phyloP scores from a whole-genome alignment of 2,113 vertebrate genomes.

The Cygnus buccinator region DNA sequence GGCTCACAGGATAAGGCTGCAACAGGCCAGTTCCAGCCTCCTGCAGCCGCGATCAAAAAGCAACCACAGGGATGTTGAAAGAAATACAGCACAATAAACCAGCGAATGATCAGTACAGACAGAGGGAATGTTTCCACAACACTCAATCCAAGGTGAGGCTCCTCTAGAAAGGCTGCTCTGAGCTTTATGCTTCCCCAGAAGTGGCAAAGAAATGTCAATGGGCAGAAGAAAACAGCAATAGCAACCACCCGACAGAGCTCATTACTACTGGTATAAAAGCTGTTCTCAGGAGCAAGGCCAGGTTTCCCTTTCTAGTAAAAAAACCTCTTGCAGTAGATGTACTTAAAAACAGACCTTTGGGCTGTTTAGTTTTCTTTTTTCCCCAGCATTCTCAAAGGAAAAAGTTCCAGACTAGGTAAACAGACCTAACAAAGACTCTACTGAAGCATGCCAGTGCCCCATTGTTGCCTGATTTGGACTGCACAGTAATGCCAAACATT shows the following conservation, averaged over 20 bases:
- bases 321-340: background rate
- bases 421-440: background rate
- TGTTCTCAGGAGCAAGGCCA: background rate
- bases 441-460: background rate
- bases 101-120: background rate
- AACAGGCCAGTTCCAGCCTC: background rate
- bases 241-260: background rate
- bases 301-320: background rate
- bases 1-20: background rate
- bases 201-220: background rate
- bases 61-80: background rate
- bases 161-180: background rate
- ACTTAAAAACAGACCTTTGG: constrained; percentile 6
- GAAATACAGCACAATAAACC: background rate
- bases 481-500: background rate
- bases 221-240: background rate
- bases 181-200: background rate
- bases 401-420: constrained; percentile 16
- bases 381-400: background rate
- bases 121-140: constrained; percentile 30
- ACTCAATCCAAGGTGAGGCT: background rate
- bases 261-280: background rate
- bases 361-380: background rate
- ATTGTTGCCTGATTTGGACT: background rate
- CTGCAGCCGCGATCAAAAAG: constrained; percentile 29